A percentile compares a stretch with the other conserved stretches of the same genome.
phyloP scores from a whole-genome alignment of 64 coral and sea anemone genomes.

The Actinia tenebrosa region DNA sequence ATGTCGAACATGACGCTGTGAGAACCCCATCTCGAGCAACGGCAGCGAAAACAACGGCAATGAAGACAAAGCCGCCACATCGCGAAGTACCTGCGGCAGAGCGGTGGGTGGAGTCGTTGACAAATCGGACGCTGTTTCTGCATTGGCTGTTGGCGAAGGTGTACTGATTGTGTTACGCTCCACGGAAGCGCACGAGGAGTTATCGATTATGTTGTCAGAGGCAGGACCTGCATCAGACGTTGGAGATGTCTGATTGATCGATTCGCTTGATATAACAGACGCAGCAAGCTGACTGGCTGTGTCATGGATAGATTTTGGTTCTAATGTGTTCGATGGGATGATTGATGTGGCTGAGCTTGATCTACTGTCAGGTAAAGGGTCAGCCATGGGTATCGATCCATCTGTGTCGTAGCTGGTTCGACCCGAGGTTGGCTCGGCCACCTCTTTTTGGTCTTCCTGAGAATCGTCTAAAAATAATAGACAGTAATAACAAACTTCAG shows the following conservation, averaged over 20 bases:
- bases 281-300: neutral
- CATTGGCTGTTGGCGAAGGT: neutral
- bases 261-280: neutral
- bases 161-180: neutral
- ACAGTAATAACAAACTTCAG: too few species aligned
- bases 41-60: conserved; percentile 63
- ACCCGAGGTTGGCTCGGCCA: conserved; percentile 8
- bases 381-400: neutral
- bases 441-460: conserved; percentile 18
- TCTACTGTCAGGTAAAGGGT: conserved; percentile 29
- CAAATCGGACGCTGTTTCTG: conserved; percentile 12
- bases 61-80: conserved; percentile 60
- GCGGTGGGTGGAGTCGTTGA: conserved; percentile 47
- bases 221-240: neutral
- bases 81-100: conserved; percentile 49
- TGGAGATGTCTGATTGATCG: conserved; percentile 4
- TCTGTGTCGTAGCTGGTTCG: neutral
- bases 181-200: neutral
- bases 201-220: conserved; percentile 18
- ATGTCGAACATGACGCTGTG: conserved; percentile 63
- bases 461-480: conserved; percentile 14
- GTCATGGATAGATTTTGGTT: neutral
- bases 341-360: conserved; percentile 39
- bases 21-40: conserved; percentile 88
- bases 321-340: neutral